Percentiles rank a stretch among this genome's conserved stretches.
phyloP scores from a whole-genome alignment of 2,113 vertebrate genomes.

The Cacatua alba region DNA sequence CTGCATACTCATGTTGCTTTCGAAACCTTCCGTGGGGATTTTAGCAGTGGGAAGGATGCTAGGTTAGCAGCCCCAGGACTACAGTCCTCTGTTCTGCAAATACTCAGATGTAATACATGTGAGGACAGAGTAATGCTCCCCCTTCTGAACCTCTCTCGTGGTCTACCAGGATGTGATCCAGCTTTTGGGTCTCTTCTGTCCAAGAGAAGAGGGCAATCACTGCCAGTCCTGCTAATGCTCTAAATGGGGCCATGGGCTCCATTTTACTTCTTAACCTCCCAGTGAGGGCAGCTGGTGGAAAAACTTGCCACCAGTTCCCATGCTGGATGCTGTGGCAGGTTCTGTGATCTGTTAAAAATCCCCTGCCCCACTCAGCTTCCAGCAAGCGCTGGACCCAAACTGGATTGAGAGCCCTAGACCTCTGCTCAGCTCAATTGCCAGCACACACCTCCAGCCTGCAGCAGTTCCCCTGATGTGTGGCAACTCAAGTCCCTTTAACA shows the following conservation, averaged over 20 bases:
- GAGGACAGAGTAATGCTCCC: neutral
- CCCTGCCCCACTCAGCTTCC: neutral
- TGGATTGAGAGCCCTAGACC: neutral
- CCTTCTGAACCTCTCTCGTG: neutral
- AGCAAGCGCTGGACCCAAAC: neutral
- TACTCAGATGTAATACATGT: rapidly evolving
- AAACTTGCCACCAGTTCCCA: rapidly evolving
- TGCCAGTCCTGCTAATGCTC: neutral
- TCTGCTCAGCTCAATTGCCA: neutral
- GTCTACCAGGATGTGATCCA: neutral
- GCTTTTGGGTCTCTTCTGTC: neutral
- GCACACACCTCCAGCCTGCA: neutral
- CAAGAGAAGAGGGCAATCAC: neutral
- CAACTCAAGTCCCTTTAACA: neutral
- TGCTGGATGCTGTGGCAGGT: neutral
- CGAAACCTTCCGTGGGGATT: neutral
- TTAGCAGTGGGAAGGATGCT: neutral
- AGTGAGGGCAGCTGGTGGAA: rapidly evolving
- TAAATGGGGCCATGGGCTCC: neutral
- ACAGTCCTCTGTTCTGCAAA: neutral
- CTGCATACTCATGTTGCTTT: neutral
- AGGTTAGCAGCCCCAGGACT: neutral
- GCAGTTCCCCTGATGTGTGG: neutral
- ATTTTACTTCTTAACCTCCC: neutral
- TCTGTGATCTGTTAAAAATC: neutral